A percentile compares a stretch with the other conserved stretches of the same genome.
phyloP scores from a whole-genome alignment of 2,888 invertebrate species.

The Spialia ferax region DNA sequence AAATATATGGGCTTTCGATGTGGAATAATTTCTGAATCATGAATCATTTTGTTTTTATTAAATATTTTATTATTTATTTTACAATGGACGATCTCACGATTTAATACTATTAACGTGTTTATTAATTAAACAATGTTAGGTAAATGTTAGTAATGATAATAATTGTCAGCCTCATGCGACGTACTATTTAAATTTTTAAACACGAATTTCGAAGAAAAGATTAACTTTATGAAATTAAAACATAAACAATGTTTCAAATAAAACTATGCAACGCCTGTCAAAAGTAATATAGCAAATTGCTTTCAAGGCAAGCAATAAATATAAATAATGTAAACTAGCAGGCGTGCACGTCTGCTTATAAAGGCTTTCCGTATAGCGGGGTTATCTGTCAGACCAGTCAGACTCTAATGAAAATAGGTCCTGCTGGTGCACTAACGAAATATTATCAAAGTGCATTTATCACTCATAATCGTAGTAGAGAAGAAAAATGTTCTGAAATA shows the following conservation, averaged over 20 bases:
- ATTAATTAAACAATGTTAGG: too few relatives aligned
- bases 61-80: too few relatives aligned
- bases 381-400: slow-evolving; percentile 4
- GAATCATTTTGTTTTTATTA: too few relatives aligned
- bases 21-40: too few relatives aligned
- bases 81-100: too few relatives aligned
- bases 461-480: slow-evolving; percentile 35
- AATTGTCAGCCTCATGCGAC: too few relatives aligned
- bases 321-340: slow-evolving; percentile 24
- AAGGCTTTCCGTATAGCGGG: neutral
- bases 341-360: slow-evolving; percentile 4
- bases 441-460: slow-evolving; percentile 47
- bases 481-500: neutral
- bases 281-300: slow-evolving; percentile 15
- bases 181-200: too few relatives aligned
- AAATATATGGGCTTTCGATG: too few relatives aligned
- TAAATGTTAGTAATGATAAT: too few relatives aligned
- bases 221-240: too few relatives aligned
- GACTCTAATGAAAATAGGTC: slow-evolving; percentile 35
- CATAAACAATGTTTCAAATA: neutral
- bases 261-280: neutral
- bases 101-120: too few relatives aligned
- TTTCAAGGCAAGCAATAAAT: slow-evolving; percentile 14
- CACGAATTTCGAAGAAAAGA: neutral
- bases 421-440: slow-evolving; percentile 41